Evolutionary conservation across 2,113 vertebrate genomes (phyloP).

Genomic region (Urocynchramus pylzowi): DNA sequence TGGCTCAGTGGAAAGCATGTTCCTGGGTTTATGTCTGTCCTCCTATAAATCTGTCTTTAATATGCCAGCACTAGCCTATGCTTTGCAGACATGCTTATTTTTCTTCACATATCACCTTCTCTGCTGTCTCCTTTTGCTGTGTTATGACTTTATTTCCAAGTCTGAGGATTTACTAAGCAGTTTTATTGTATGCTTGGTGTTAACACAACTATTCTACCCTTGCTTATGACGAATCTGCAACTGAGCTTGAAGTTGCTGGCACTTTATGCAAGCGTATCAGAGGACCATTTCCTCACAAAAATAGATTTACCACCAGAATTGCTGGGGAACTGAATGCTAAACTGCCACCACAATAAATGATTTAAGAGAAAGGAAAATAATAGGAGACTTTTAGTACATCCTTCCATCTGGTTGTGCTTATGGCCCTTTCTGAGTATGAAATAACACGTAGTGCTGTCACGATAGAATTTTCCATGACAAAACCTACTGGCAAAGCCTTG

Average conservation of each 20-base stretch:
- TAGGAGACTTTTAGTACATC: background rate
- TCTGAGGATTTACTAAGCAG: background rate
- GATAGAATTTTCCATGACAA: background rate
- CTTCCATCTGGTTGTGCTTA: background rate
- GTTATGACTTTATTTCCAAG: background rate
- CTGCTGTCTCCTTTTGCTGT: background rate
- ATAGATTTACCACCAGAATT: background rate
- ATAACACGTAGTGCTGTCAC: accelerated
- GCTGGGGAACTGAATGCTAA: background rate
- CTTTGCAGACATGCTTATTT: background rate
- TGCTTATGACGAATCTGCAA: background rate
- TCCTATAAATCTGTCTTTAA: background rate
- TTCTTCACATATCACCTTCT: background rate
- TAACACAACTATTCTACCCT: background rate
- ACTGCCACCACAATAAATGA: background rate
- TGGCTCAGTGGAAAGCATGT: background rate
- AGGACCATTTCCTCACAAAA: background rate
- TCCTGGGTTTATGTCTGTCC: background rate
- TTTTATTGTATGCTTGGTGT: background rate
- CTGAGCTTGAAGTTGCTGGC: background rate
- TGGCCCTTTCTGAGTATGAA: background rate
- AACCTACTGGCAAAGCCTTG: background rate
- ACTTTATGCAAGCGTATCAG: background rate
- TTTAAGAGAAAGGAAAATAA: background rate
- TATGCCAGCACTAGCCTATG: background rate